Evolutionary conservation across 2,113 vertebrate species (phyloP), one percentile per base, ranked within the genome.

Genomic region (Craseonycteris thonglongyai): DNA sequence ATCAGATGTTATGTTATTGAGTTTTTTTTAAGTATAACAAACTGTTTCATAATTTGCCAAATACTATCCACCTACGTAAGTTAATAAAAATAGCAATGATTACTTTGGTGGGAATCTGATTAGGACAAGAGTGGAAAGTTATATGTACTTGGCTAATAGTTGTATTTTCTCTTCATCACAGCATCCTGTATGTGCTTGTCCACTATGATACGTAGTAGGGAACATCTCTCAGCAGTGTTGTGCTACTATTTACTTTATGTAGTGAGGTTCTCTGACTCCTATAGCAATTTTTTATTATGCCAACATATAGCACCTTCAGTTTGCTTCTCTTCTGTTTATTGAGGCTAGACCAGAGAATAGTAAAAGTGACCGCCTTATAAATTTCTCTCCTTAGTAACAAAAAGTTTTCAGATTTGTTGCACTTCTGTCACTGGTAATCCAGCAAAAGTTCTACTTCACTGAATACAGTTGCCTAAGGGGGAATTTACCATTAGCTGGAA

Each of bases 21-120:
- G 93, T 96, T 88, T 96, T 87, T 86, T 90, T 97, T 97, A 98
- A 97, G 45, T 92, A 90, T 97, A 97, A 96, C 59, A 93, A 98
- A 96, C 91, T 15, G 12, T 97, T 98, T 97, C 96, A 97, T 96
- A 97, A 97, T 97, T 98, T 96, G 92, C 97, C 95, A 98, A 98
- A 97, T 97, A 91, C 59, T 66, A 97, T 96, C 95, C 97, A 97
- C 97, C 97, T 97, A 93, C 78, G n/a, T 93, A 97, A 98, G 93
- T 74, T 98, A 98, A 98, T 98, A 96, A 98, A 98, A 97, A 63
- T 88, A 97, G 63, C 90, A 96, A 93, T 93, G 26, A 97, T 97
- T 59, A 42, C 90, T 97, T 97, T 97, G 78, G 86, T 91, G 91
- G 92, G 79, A 95, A 59, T 91, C 45, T 26, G 96, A 93, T 97